Conservation (phyloP, 2,113 vertebrate genomes). For the Tachycineta bicolor region DNA sequence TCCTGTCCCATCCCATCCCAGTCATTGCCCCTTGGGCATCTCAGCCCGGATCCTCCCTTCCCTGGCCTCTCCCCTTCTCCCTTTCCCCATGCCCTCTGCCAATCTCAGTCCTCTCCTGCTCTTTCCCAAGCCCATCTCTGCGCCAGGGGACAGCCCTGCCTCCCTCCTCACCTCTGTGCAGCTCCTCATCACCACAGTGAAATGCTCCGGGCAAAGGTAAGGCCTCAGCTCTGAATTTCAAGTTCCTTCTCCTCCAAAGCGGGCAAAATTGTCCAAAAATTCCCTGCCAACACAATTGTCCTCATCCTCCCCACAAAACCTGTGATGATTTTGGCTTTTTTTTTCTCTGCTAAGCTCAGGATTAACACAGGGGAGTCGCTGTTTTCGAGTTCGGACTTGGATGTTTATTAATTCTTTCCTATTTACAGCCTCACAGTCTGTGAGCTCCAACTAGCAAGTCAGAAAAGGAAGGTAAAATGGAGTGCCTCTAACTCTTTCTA, state of each 20-base stretch:
- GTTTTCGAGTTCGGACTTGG: no score
- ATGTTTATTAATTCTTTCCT: no score
- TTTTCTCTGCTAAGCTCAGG: no score
- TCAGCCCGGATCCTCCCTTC: neutral
- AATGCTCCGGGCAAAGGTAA: fast-evolving
- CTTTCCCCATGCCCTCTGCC: neutral
- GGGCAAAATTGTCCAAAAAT: neutral
- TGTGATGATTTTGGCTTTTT: no score
- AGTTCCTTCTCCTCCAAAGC: neutral
- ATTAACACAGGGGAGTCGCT: no score
- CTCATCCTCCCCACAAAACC: neutral
- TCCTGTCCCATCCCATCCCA: neutral
- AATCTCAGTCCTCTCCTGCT: neutral
- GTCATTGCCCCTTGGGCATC: neutral
- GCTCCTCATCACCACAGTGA: neutral
- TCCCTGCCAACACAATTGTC: neutral
- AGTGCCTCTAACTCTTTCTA: no score
- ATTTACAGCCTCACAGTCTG: no score
- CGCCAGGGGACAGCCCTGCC: neutral
- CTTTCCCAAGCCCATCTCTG: neutral
- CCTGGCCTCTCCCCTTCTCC: neutral
- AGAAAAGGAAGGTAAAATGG: no score
- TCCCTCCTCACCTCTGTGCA: neutral
- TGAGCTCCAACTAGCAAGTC: no score
- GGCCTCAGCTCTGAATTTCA: neutral